phyloP scores from a whole-genome alignment of 2,113 vertebrate genomes.

The Oxyruncus cristatus region DNA sequence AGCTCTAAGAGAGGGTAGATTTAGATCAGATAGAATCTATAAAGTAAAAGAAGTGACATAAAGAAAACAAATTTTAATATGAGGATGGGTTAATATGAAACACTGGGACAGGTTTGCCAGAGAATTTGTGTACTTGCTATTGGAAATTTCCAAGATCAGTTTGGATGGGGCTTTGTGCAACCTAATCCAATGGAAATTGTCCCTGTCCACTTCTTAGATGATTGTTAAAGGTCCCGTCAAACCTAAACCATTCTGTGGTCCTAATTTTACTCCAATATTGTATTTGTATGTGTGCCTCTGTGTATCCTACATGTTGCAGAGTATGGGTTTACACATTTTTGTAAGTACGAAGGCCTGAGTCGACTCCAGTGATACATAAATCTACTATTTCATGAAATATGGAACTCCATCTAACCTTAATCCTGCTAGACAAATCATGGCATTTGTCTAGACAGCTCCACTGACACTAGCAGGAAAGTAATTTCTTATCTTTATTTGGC shows the following conservation, averaged over 20 bases:
- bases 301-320: neutral
- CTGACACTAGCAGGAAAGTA: neutral
- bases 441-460: neutral
- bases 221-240: neutral
- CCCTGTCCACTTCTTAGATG: neutral
- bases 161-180: neutral
- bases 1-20: neutral
- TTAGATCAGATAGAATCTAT: neutral
- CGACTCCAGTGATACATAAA: neutral
- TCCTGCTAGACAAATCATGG: neutral
- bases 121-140: neutral
- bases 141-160: neutral
- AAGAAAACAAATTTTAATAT: neutral
- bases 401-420: neutral
- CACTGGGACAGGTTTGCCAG: neutral
- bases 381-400: neutral
- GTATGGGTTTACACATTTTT: neutral
- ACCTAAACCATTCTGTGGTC: neutral
- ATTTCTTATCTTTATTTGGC: neutral
- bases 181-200: neutral
- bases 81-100: neutral
- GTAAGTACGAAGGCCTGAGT: neutral
- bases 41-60: neutral
- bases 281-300: neutral
- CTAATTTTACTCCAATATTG: neutral